Conservation (phyloP, 2,888 invertebrate genomes). For the Gastrophysa polygoni region DNA sequence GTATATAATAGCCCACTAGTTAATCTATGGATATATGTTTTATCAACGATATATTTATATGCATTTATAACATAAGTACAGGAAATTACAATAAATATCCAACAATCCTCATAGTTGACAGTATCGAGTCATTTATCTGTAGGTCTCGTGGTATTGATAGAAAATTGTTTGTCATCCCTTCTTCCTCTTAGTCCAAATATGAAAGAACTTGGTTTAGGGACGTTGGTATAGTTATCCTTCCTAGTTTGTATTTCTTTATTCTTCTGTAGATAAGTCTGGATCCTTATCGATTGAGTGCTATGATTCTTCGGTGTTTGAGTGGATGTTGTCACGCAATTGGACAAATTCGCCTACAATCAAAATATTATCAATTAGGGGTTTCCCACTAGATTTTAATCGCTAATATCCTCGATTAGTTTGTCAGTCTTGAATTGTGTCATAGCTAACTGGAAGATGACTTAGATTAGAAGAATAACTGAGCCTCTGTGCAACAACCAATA, state of each 20-base stretch:
- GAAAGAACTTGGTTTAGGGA: constrained; percentile 56
- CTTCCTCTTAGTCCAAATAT: constrained; percentile 66
- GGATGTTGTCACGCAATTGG: constrained; percentile 69
- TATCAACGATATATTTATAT: not conserved
- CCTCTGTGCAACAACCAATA: too few species aligned
- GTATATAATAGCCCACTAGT: too few species aligned
- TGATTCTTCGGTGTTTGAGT: constrained; percentile 73
- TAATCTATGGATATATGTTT: not conserved
- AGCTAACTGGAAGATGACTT: too few species aligned
- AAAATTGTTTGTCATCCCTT: constrained; percentile 62
- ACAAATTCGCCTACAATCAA: constrained; percentile 64
- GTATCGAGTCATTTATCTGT: not conserved
- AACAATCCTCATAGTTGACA: too few species aligned
- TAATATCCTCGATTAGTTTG: too few species aligned
- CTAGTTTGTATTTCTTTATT: constrained; percentile 59
- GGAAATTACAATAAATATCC: not conserved
- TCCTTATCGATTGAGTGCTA: constrained; percentile 62
- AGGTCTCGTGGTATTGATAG: constrained; percentile 50
- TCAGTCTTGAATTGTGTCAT: too few species aligned
- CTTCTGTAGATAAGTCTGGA: constrained; percentile 66
- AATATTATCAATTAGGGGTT: too few species aligned
- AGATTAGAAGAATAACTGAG: too few species aligned
- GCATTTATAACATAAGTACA: not conserved
- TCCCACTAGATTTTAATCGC: too few species aligned
- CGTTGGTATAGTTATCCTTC: constrained; percentile 56